phyloP scores from a whole-genome alignment of 1,140 invertebrate species.

The Microplitis mediator region DNA sequence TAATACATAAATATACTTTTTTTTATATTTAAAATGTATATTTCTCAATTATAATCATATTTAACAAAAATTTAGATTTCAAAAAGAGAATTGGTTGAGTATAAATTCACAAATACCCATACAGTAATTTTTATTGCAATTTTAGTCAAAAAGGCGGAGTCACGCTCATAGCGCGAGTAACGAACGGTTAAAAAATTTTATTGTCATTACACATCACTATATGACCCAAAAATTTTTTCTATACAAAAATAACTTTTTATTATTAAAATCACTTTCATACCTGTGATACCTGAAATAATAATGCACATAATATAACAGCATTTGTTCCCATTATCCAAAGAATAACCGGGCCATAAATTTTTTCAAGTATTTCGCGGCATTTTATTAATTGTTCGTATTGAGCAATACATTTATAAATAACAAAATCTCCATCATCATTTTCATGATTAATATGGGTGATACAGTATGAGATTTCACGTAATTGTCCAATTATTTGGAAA shows the following conservation, averaged over 20 bases:
- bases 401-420: conserved; percentile 25
- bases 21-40: no score
- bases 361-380: conserved; percentile 30
- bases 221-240: neutral
- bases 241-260: neutral
- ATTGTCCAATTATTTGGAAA: conserved; percentile 36
- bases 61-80: no score
- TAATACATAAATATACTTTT: no score
- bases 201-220: no score
- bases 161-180: no score
- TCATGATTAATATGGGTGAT: conserved; percentile 27
- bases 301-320: conserved; percentile 38
- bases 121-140: no score
- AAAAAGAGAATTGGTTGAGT: no score
- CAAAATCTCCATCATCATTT: neutral
- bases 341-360: conserved; percentile 38
- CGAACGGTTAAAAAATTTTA: no score
- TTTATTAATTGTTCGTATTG: conserved; percentile 28
- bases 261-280: conserved; percentile 22
- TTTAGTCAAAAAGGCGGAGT: no score
- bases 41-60: no score
- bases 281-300: conserved; percentile 41
- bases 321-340: conserved; percentile 36
- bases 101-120: no score
- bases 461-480: conserved; percentile 16